Evolutionary conservation across 2,888 invertebrate species (phyloP), one percentile per base, ranked within the genome.

Genomic region (Coenonympha glycerion): DNA sequence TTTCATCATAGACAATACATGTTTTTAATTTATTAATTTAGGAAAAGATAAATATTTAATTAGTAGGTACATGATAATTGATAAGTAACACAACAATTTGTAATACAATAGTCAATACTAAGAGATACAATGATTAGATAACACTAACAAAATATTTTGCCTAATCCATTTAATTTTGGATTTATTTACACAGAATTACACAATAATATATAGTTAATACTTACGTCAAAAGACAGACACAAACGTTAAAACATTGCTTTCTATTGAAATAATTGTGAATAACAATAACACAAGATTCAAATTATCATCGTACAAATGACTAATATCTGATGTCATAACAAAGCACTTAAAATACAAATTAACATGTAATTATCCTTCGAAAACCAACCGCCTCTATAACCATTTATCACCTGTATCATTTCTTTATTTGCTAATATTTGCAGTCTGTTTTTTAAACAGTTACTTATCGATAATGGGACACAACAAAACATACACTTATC

Each of bases 271-370:
- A n/a, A n/a, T n/a, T n/a, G n/a, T n/a, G n/a, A n/a, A n/a, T n/a
- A n/a, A 33, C n/a, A 42, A 44, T 19, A 50, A 11, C 28, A n/a
- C n/a, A n/a, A n/a, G 15, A 36, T 22, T 39, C 40, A 16, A 30
- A 21, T 28, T n/a, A n/a, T n/a, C 39, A 40, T 53, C 53, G 50
- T 47, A 63, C 61, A 69, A n/a, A n/a, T 76, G 73, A 79, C 68
- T 77, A 78, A 76, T 53, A 54, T 53, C 71, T 79, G 75, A 79
- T 78, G 77, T 79, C 78, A 79, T 71, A 46, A 16, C 39, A 15
- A 24, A 9, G 37, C 24, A 13, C 15, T 31, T 39, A 24, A 18
- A 6, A 47, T 24, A 46, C 47, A 24, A 34, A 28, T 16, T 16
- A 40, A 26, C 42, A 33, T 31, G 30, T 31, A 22, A 18, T 34